phyloP scores from a whole-genome alignment of 2,797 vertebrate species.

The Erpetoichthys calabaricus region DNA sequence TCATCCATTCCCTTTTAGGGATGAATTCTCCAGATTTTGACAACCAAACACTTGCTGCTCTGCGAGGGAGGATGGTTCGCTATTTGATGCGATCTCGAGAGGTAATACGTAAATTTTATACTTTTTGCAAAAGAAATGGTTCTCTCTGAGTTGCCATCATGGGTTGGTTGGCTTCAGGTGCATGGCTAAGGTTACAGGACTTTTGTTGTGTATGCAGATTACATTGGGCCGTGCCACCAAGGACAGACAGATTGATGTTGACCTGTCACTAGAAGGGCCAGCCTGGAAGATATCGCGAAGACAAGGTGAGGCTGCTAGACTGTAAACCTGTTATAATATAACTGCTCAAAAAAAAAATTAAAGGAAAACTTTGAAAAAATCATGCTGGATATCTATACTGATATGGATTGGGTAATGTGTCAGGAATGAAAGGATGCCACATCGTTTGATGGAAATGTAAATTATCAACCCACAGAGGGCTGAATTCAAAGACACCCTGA shows the following conservation, averaged over 20 bases:
- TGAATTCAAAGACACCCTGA: no score
- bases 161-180: no score
- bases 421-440: no score
- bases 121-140: not conserved
- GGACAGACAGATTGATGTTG: conserved; percentile 91
- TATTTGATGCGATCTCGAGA: conserved; percentile 91
- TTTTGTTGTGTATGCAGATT: conserved; percentile 47
- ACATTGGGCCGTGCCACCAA: conserved; percentile 90
- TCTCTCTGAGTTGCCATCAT: not conserved
- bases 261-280: conserved; percentile 82
- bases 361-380: no score
- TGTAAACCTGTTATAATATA: no score
- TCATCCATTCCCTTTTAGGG: conserved; percentile 37
- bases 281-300: conserved; percentile 96
- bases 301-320: conserved; percentile 52
- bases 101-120: conserved; percentile 36
- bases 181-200: no score
- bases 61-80: conserved; percentile 87
- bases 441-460: no score
- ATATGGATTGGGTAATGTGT: no score
- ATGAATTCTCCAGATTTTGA: conserved; percentile 94
- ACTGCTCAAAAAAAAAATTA: no score
- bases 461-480: no score
- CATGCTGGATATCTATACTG: no score
- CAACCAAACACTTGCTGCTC: conserved; percentile 83